These are phyloP conservation scores for Ophraella communa DNA, from an alignment of 2,888 invertebrate species.

Conservation along the genomic window DNA sequence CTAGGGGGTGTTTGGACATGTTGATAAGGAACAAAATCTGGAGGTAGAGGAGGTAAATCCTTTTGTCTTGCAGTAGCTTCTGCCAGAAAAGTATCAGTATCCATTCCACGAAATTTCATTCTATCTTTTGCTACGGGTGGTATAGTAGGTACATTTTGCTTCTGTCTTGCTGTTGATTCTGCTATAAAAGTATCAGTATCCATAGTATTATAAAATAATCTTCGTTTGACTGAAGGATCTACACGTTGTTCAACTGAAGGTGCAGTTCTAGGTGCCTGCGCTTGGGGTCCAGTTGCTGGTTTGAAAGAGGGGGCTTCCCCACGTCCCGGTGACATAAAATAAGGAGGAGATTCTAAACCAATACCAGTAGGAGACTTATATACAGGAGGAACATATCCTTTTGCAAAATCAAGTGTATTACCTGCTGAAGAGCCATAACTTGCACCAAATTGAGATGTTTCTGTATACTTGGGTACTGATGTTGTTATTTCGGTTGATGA, in stretches of 20 bases:
- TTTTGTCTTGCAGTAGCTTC: neutral
- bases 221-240: neutral
- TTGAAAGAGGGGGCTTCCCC: neutral
- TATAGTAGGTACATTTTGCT: neutral
- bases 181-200: constrained; percentile 6
- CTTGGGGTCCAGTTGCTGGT: neutral
- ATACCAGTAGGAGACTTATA: constrained; percentile 9
- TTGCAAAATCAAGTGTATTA: constrained; percentile 5
- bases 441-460: neutral
- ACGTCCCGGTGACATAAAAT: neutral
- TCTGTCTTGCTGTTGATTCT: neutral
- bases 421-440: neutral
- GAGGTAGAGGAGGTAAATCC: neutral
- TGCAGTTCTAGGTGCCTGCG: neutral
- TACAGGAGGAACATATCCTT: constrained; percentile 5
- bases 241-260: neutral
- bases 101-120: neutral
- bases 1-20: neutral
- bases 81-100: neutral
- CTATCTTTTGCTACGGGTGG: neutral
- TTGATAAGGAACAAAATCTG: no score
- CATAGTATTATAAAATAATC: neutral
- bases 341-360: neutral
- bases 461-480: neutral
- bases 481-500: neutral